These are phyloP conservation scores for Bettongia penicillata DNA, from an alignment of 2,113 vertebrate species.

Conservation along the genomic window DNA sequence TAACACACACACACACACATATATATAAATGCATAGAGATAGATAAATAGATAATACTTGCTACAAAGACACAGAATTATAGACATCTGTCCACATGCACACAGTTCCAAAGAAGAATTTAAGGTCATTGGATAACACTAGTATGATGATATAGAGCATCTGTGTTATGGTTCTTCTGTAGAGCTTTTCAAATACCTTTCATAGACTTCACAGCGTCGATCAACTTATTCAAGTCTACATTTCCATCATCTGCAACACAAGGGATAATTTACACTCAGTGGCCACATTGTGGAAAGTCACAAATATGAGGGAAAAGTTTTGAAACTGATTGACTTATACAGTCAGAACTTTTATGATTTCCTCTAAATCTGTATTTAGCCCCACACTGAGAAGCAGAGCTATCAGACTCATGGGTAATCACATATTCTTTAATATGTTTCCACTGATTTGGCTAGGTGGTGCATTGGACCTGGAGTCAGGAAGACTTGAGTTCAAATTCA, in stretches of 20 bases:
- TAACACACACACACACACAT: neutral
- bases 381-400: neutral
- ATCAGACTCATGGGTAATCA: neutral
- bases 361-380: slow-evolving; percentile 17
- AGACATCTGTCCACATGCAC: neutral
- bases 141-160: neutral
- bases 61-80: neutral
- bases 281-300: neutral
- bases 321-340: neutral
- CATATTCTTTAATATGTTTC: neutral
- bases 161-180: neutral
- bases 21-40: neutral
- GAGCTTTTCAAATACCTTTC: slow-evolving; percentile 40
- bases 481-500: neutral
- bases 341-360: neutral
- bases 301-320: neutral
- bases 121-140: neutral
- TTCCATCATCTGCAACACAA: slow-evolving; percentile 57
- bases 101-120: neutral
- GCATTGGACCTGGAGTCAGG: neutral
- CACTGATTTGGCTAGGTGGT: neutral
- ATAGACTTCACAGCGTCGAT: slow-evolving; percentile 43
- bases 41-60: neutral
- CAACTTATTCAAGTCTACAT: slow-evolving; percentile 19
- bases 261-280: slow-evolving; percentile 1